Percentiles rank a stretch among this genome's conserved stretches.
Conservation (phyloP, 2,113 vertebrate species). For the cattle (Bos taurus) region ARS-UCD2.0 NC_037333.1:50426001-50426500, state of each 20-base stretch:
- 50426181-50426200: slow-evolving; percentile 99
- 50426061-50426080: not conserved
- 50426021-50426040: not conserved
- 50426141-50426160: slow-evolving; percentile 98
- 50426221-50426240: slow-evolving; percentile 98
- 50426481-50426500: slow-evolving; percentile 77
- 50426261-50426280: slow-evolving; percentile 95
- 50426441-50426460: slow-evolving; percentile 96
- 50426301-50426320: slow-evolving; percentile 98
- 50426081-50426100: slow-evolving; percentile 68
- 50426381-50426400: slow-evolving; percentile 89
- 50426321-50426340: slow-evolving; percentile 99
- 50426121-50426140: slow-evolving; percentile 99
- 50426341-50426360: slow-evolving; percentile 96
- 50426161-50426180: slow-evolving; percentile 98
- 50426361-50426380: slow-evolving; percentile 91
- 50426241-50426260: slow-evolving; percentile 95
- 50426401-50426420: slow-evolving; percentile 97
- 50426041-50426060: not conserved
- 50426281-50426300: slow-evolving; percentile 94
- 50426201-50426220: slow-evolving; percentile 97
- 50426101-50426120: slow-evolving; percentile 97
- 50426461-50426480: slow-evolving; percentile 99
- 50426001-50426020: not conserved
- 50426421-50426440: slow-evolving; percentile 98